A percentile compares a stretch with the other conserved stretches of the same genome.
phyloP scores from a whole-genome alignment of 2,888 invertebrate species.

The Dynastes hyllus region DNA sequence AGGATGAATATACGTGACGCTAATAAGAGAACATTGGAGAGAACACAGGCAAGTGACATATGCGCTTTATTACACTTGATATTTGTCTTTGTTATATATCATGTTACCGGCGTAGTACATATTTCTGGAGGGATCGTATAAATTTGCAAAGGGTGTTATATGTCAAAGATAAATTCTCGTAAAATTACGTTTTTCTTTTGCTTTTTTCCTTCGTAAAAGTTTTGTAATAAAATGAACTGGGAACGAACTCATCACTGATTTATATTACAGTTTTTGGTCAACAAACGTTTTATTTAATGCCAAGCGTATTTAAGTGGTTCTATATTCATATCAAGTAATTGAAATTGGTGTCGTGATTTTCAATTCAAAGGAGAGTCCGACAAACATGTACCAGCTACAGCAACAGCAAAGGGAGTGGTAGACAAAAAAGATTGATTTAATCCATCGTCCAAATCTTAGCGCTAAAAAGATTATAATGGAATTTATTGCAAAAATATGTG shows the following conservation, averaged over 20 bases:
- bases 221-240: background rate
- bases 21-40: constrained; percentile 29
- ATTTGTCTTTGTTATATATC: constrained; percentile 25
- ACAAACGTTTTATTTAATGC: background rate
- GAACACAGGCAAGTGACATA: background rate
- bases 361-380: background rate
- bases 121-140: background rate
- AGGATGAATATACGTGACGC: background rate
- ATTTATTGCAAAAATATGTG: too few species aligned
- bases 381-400: background rate
- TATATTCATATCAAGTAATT: background rate
- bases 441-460: background rate
- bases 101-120: constrained; percentile 1
- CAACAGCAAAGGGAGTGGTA: background rate
- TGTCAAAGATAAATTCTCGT: constrained; percentile 11
- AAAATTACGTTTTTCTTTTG: constrained; percentile 3
- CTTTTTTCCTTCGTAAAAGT: too few species aligned
- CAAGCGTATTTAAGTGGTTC: too few species aligned
- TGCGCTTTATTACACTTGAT: constrained; percentile 17
- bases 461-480: too few species aligned
- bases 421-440: background rate
- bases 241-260: background rate
- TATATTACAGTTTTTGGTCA: too few species aligned
- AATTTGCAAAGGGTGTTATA: constrained; percentile 1
- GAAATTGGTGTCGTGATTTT: background rate